Evolutionary conservation across 1,140 invertebrate genomes (phyloP), one percentile per base, ranked within the genome.

Genomic region (Dinoponera quadriceps): DNA sequence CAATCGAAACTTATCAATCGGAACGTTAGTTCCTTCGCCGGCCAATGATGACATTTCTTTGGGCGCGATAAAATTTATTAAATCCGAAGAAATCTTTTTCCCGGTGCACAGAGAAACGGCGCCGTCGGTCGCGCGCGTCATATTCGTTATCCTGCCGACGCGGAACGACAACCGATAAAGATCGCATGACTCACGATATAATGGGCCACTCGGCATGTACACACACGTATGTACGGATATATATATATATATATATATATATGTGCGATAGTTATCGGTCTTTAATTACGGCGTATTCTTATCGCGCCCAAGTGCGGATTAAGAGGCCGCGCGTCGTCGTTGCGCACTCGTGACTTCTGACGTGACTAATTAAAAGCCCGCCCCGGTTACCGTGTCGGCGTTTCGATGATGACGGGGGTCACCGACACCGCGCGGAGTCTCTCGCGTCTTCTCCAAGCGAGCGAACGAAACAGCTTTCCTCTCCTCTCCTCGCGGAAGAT

Each of bases 341-440:
- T 68, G 38, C 60, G 69, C 74, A 54, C 54, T 18, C 48, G 27
- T 66, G 57, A 75, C 38, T 82, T 75, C 72, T 48, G 73, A 86
- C 29, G 73, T 75, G 86, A 59, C 63, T 84, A 84, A 87, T 87
- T 87, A 83, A 57, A 59, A 49, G 14, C 51, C 51, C 29, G 60
- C 63, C 59, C 82, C 69, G 75, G 27, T 73, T 73, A 59, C 22
- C 20, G 11, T 29, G 65, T 57, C 57, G 27, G 22, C 68, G 27
- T 73, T 74, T 60, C 73, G 85, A 78, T 55, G 85, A 78, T 55
- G 80, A 68, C 85, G 68, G 86, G 85, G 86, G 81, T 87, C 85
- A 69, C 51, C 72, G 85, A 87, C 85, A 80, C 55, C 74, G 49
- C 25, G 29, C 18, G 14, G 48, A 55, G 49, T 57, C 20, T 27